phyloP scores from a whole-genome alignment of 2,797 vertebrate species.

The Phoeniculus purpureus region DNA sequence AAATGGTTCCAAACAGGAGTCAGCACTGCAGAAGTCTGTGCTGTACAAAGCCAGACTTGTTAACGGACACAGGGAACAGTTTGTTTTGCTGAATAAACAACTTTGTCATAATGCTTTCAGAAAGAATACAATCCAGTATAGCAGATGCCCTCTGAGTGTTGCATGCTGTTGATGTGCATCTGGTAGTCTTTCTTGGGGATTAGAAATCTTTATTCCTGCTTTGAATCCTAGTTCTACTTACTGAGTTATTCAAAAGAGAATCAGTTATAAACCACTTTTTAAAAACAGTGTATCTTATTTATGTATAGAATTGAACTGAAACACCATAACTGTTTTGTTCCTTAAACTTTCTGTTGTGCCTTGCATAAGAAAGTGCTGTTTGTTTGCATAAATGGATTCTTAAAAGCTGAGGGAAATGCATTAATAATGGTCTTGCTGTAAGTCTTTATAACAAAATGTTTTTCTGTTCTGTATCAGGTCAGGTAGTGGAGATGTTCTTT shows the following conservation, averaged over 20 bases:
- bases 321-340: neutral
- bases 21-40: slow-evolving; percentile 62
- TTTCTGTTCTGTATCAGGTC: neutral
- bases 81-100: slow-evolving; percentile 80
- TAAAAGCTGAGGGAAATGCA: neutral
- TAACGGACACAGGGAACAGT: slow-evolving; percentile 77
- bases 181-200: slow-evolving; percentile 64
- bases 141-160: slow-evolving; percentile 55
- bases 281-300: neutral
- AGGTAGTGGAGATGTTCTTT: neutral
- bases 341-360: neutral
- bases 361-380: neutral
- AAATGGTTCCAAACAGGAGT: slow-evolving; percentile 77
- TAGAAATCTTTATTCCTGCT: slow-evolving; percentile 56
- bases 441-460: neutral
- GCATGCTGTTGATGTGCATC: slow-evolving; percentile 63
- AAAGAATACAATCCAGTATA: slow-evolving; percentile 72
- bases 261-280: neutral
- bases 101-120: slow-evolving; percentile 70
- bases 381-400: neutral
- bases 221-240: slow-evolving; percentile 3
- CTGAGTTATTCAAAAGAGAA: neutral
- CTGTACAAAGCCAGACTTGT: slow-evolving; percentile 76
- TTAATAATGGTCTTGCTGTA: neutral
- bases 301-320: neutral